Conservation (phyloP, 2,113 vertebrate genomes). For the Centropus unirufus region DNA sequence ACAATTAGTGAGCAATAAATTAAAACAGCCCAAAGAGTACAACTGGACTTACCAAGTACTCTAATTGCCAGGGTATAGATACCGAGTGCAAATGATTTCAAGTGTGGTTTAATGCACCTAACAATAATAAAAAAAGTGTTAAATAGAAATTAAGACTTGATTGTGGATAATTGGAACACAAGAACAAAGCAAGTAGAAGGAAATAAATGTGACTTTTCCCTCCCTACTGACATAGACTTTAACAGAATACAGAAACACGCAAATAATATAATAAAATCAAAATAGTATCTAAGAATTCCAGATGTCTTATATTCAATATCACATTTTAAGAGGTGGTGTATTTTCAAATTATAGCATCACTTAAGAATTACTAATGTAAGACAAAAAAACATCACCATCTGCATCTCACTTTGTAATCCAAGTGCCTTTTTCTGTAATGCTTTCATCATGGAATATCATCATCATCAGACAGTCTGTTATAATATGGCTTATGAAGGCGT, state of each 20-base stretch:
- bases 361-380: background rate
- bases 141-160: background rate
- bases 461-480: background rate
- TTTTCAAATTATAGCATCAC: background rate
- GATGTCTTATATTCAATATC: background rate
- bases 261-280: background rate
- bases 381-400: background rate
- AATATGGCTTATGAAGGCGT: background rate
- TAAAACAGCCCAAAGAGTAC: background rate
- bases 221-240: background rate
- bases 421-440: background rate
- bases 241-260: background rate
- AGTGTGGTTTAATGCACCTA: conserved; percentile 88
- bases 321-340: background rate
- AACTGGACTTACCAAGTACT: conserved; percentile 86
- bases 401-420: background rate
- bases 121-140: conserved; percentile 10
- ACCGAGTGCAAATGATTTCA: conserved; percentile 91
- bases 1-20: background rate
- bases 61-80: conserved; percentile 87
- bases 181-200: background rate
- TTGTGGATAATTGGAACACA: background rate
- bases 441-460: background rate
- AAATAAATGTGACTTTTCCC: background rate
- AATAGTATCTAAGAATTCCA: background rate